Evolutionary conservation across 2,888 invertebrate genomes (phyloP).

Genomic region (Imbricaverruca yamaguchii): DNA sequence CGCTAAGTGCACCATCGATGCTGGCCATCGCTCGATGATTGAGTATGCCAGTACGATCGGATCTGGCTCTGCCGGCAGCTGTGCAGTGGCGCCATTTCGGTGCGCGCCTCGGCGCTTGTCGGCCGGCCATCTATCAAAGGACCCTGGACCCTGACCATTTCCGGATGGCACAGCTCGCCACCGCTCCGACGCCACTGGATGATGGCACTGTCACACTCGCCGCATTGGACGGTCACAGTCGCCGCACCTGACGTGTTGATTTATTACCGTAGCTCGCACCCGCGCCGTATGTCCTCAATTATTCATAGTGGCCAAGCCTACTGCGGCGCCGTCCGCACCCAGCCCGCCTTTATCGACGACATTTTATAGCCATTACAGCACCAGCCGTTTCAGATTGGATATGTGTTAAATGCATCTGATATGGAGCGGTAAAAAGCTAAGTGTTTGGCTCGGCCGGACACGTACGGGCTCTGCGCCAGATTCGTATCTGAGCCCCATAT

Average conservation of each 20-base stretch:
- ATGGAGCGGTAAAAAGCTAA: neutral
- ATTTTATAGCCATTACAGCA: neutral
- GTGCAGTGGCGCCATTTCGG: too few relatives aligned
- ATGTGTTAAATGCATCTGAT: constrained; percentile 12
- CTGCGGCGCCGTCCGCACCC: neutral
- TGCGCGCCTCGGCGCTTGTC: too few relatives aligned
- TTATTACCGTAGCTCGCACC: neutral
- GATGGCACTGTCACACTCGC: too few relatives aligned
- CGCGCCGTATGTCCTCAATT: neutral
- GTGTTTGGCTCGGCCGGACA: constrained; percentile 3
- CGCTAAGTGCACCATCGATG: too few relatives aligned
- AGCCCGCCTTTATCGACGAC: neutral
- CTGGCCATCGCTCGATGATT: too few relatives aligned
- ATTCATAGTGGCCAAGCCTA: neutral
- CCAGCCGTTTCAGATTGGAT: neutral
- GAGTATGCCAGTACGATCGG: too few relatives aligned
- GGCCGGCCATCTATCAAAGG: too few relatives aligned
- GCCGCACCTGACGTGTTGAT: neutral
- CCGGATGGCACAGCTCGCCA: too few relatives aligned
- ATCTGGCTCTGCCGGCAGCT: too few relatives aligned
- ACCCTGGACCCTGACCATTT: too few relatives aligned
- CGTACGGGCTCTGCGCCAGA: constrained; percentile 9
- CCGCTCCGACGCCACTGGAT: too few relatives aligned
- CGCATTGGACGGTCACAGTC: too few relatives aligned
- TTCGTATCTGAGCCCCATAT: neutral